phyloP scores from a whole-genome alignment of 2,113 vertebrate genomes.

The Menura novaehollandiae region DNA sequence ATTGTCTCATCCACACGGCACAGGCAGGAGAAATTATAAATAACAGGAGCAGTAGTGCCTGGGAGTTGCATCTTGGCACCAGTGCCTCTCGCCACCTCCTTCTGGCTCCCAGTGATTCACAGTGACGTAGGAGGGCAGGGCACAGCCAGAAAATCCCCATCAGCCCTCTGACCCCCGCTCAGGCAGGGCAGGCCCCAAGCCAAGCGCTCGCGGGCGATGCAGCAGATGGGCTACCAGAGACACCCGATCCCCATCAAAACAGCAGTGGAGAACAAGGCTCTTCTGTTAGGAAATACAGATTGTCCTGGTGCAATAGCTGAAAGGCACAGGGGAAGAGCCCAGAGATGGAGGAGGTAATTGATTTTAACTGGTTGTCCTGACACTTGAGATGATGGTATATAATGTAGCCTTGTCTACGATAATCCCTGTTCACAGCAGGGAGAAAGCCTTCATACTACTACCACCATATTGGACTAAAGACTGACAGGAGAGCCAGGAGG shows the following conservation, averaged over 20 bases:
- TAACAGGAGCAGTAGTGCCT: slow-evolving; percentile 1
- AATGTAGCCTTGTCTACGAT: neutral
- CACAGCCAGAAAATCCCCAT: neutral
- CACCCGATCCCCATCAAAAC: fast-evolving
- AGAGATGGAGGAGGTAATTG: neutral
- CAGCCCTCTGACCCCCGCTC: neutral
- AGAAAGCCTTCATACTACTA: neutral
- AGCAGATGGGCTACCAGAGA: neutral
- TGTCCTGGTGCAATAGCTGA: neutral
- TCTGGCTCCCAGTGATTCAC: neutral
- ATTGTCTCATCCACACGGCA: slow-evolving; percentile 27
- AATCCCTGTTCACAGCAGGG: neutral
- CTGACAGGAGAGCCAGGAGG: neutral
- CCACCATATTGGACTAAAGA: neutral
- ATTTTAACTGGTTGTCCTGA: neutral
- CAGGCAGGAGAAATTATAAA: slow-evolving; percentile 4
- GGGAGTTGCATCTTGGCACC: slow-evolving; percentile 17
- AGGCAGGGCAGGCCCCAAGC: neutral
- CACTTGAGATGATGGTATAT: neutral
- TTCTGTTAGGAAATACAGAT: neutral
- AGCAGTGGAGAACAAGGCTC: neutral
- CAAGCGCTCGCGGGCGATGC: fast-evolving
- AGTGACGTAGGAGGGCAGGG: neutral
- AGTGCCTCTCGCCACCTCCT: neutral
- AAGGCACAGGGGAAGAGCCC: neutral